These are phyloP conservation scores for Silvanus unidentatus DNA, from an alignment of 2,888 invertebrate species.

Conservation along the genomic window DNA sequence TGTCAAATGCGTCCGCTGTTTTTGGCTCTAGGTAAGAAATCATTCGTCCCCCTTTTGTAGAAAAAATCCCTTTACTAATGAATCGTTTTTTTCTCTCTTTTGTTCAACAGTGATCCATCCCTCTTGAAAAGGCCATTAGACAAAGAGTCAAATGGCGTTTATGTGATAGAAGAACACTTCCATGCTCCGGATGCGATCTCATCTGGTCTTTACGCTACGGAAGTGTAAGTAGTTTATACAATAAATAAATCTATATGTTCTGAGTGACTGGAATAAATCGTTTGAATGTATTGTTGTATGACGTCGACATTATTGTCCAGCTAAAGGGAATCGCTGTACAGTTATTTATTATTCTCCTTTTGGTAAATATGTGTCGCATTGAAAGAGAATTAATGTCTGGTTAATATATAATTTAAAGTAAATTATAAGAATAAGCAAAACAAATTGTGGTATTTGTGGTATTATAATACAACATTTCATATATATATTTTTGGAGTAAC, in stretches of 20 bases:
- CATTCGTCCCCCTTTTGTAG: too few species aligned
- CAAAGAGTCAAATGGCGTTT: constrained; percentile 55
- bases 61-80: neutral
- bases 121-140: constrained; percentile 64
- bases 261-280: constrained; percentile 15
- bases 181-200: constrained; percentile 54
- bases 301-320: too few species aligned
- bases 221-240: constrained; percentile 54
- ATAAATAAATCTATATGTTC: neutral
- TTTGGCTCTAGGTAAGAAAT: constrained; percentile 41
- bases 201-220: constrained; percentile 63
- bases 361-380: too few species aligned
- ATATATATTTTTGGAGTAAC: too few species aligned
- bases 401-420: too few species aligned
- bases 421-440: too few species aligned
- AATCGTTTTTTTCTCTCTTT: constrained; percentile 40
- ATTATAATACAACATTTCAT: too few species aligned
- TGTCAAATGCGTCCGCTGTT: constrained; percentile 44
- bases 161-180: constrained; percentile 73
- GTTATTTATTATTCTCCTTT: constrained; percentile 38
- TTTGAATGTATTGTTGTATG: constrained; percentile 8
- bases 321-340: constrained; percentile 35
- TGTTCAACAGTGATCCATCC: constrained; percentile 58
- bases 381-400: too few species aligned
- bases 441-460: too few species aligned